A percentile compares a stretch with the other conserved stretches of the same genome.
Evolutionary conservation across 2,797 vertebrate genomes (phyloP).

Genomic region (Aldrovandia affinis): DNA sequence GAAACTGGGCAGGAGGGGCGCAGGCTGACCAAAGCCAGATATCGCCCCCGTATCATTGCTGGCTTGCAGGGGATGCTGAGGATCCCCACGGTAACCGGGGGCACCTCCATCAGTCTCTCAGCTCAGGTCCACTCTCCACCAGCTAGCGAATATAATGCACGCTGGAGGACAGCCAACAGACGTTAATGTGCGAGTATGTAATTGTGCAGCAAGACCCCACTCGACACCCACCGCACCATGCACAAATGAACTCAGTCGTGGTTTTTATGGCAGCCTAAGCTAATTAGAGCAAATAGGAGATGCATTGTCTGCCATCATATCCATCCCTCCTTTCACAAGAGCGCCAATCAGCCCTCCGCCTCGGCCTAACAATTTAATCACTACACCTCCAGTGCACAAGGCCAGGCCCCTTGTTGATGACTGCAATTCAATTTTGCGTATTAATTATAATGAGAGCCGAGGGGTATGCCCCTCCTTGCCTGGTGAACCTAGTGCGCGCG

Average conservation of each 20-base stretch:
- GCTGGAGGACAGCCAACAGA: constrained; percentile 63
- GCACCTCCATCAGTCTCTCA: constrained; percentile 56
- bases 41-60: constrained; percentile 53
- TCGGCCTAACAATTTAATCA: constrained; percentile 79
- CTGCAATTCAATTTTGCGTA: constrained; percentile 80
- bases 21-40: constrained; percentile 53
- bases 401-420: constrained; percentile 75
- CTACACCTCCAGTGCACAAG: constrained; percentile 72
- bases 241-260: constrained; percentile 75
- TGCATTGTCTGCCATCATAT: constrained; percentile 73
- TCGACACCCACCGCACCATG: constrained; percentile 35
- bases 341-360: constrained; percentile 70
- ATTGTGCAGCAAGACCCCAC: not conserved
- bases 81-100: constrained; percentile 52
- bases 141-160: constrained; percentile 56
- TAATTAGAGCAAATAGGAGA: constrained; percentile 78
- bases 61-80: constrained; percentile 36
- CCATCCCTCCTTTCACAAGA: constrained; percentile 71
- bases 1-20: not conserved
- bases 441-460: constrained; percentile 76
- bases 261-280: constrained; percentile 71
- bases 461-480: constrained; percentile 64
- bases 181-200: constrained; percentile 66
- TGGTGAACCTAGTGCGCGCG: constrained; percentile 53
- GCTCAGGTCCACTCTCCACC: constrained; percentile 56